Conservation (phyloP, 2,888 invertebrate genomes). For the Hoplodrina blanda region DNA sequence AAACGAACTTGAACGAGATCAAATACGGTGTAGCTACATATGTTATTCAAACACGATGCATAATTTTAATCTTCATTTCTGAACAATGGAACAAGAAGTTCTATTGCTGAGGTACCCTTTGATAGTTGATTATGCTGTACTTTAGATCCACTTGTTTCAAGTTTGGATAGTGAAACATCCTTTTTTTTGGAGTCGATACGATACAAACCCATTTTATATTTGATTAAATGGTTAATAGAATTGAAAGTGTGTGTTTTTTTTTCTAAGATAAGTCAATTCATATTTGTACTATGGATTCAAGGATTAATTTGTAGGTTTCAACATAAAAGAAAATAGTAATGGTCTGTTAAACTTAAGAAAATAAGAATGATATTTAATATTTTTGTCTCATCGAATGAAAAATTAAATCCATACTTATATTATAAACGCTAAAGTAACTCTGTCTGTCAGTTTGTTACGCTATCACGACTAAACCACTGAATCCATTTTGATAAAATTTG, state of each 20-base stretch:
- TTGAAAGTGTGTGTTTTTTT: neutral
- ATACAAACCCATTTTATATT: neutral
- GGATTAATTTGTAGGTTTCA: too few species aligned
- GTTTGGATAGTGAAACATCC: neutral
- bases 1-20: slow-evolving; percentile 50
- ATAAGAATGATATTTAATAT: too few species aligned
- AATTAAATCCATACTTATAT: too few species aligned
- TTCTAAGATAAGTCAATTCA: too few species aligned
- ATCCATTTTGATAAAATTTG: too few species aligned
- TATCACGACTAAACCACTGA: too few species aligned
- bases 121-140: slow-evolving; percentile 6
- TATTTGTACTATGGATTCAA: too few species aligned
- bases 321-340: too few species aligned
- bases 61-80: slow-evolving; percentile 48
- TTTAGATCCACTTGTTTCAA: neutral
- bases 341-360: too few species aligned
- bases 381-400: too few species aligned
- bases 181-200: neutral
- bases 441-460: too few species aligned
- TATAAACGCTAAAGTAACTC: too few species aligned
- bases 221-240: neutral
- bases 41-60: slow-evolving; percentile 47
- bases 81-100: slow-evolving; percentile 47
- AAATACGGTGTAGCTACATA: slow-evolving; percentile 52
- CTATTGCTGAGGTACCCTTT: neutral